phyloP scores from a whole-genome alignment of 1,140 invertebrate species.

The Macrobrachium rosenbergii region DNA sequence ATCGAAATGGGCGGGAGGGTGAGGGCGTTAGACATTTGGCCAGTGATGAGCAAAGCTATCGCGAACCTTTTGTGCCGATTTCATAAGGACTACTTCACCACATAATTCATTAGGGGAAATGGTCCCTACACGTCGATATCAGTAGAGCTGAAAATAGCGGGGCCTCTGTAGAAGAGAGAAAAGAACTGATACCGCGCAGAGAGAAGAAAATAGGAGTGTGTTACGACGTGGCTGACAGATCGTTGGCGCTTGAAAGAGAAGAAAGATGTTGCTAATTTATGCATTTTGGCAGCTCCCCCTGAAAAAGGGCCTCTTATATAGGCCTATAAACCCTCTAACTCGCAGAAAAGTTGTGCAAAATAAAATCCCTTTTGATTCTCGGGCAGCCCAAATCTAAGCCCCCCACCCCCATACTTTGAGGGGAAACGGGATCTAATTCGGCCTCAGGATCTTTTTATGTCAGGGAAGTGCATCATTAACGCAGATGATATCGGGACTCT shows the following conservation, averaged over 20 bases:
- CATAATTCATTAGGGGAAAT: slow-evolving; percentile 23
- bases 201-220: background rate
- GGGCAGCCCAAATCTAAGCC: no score
- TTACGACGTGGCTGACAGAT: background rate
- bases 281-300: background rate
- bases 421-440: no score
- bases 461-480: no score
- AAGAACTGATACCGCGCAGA: background rate
- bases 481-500: no score
- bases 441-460: no score
- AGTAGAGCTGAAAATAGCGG: slow-evolving; percentile 7
- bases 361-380: no score
- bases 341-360: no score
- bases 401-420: no score
- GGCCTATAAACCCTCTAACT: background rate
- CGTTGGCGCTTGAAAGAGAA: no score
- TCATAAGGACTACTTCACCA: slow-evolving; percentile 38
- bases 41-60: slow-evolving; percentile 12
- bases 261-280: no score
- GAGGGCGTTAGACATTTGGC: background rate
- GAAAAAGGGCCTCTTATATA: background rate
- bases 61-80: slow-evolving; percentile 17
- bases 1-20: no score
- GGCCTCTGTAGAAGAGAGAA: background rate
- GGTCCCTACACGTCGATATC: slow-evolving; percentile 27